Conservation (phyloP, 2,888 invertebrate species). For the Chloroclystis v-ata region DNA sequence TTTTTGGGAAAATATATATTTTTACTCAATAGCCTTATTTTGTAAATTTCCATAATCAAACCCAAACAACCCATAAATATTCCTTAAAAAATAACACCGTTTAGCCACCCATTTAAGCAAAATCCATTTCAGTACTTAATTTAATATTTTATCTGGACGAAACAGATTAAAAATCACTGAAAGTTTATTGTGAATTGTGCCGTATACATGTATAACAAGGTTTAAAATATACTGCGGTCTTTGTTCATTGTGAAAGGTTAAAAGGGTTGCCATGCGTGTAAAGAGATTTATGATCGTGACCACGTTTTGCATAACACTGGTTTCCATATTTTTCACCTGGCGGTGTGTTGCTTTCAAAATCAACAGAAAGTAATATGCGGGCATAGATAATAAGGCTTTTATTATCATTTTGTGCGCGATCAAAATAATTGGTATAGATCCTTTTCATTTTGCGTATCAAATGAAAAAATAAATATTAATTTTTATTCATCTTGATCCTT, state of each 20-base stretch:
- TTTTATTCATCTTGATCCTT: no score
- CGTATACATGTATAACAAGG: slow-evolving; percentile 11
- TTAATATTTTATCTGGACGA: slow-evolving; percentile 22
- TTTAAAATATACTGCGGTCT: slow-evolving; percentile 8
- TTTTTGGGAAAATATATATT: no score
- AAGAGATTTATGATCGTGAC: slow-evolving; percentile 22
- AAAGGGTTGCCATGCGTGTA: slow-evolving; percentile 15
- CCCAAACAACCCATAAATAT: not conserved
- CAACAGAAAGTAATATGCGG: not conserved
- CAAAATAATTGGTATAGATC: no score
- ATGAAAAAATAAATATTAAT: no score
- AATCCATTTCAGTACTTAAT: slow-evolving; percentile 22
- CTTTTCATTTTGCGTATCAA: no score
- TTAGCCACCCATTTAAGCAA: slow-evolving; percentile 6
- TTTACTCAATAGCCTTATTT: no score
- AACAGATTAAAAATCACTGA: slow-evolving; percentile 22
- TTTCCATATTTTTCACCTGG: slow-evolving; percentile 14
- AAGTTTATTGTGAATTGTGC: slow-evolving; percentile 18
- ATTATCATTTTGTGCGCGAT: no score
- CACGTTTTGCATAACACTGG: slow-evolving; percentile 12
- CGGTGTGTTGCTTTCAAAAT: not conserved
- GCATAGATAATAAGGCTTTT: no score
- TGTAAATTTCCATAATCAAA: no score
- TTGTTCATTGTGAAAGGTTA: slow-evolving; percentile 15
- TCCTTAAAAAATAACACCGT: slow-evolving; percentile 7